Base-by-base conservation (phyloP, 2,797 vertebrate species). In the Salmo trutta region DNA sequence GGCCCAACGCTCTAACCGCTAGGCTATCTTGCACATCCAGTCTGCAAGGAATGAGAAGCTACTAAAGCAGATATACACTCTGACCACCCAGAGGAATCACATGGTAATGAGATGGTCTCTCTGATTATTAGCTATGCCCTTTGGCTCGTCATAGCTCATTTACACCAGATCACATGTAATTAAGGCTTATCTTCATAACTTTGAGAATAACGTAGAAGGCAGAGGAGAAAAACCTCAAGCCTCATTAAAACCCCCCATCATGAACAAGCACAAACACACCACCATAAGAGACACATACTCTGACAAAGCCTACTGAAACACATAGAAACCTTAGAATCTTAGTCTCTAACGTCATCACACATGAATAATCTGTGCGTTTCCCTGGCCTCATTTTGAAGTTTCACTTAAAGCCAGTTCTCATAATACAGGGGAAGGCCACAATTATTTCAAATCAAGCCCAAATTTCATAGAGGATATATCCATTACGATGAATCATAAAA, bases 321-420 rank as follows among this genome's bases (percentile, higher is more conserved):
- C 4, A 12, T 19, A 5, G 52, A 36, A 67, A 41, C 14, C 56
- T 29, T 47, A n/a, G 15, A 64, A n/a, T 17, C 5, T 0, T 56
- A 56, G 53, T 17, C 53, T 1, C 16, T 5, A 53, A 53, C 15
- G 5, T 56, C 59, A 24, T n/a, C 17, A 54, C 65, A 76, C 51
- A 75, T 75, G 29, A 75, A 14, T 75, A 75, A 66, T 69, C 8
- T 33, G 75, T 68, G 53, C 69, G 75, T 68, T 76, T 47, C 64
- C 56, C 67, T 70, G 75, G 5, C 66, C 51, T 21, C 51, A n/a
- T 76, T 70, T 59, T 36, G 10, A 54, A 70, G 67, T 67, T 71
- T 65, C 67, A 53, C 78, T 31, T 16, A 24, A 24, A 19, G 73
- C 36, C 67, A 21, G 27, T 21, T 67, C 8, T 65, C 21, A 16